Evolutionary conservation across 2,113 vertebrate genomes (phyloP), one percentile per base, ranked within the genome.

Genomic region (Aldabrachelys gigantea): DNA sequence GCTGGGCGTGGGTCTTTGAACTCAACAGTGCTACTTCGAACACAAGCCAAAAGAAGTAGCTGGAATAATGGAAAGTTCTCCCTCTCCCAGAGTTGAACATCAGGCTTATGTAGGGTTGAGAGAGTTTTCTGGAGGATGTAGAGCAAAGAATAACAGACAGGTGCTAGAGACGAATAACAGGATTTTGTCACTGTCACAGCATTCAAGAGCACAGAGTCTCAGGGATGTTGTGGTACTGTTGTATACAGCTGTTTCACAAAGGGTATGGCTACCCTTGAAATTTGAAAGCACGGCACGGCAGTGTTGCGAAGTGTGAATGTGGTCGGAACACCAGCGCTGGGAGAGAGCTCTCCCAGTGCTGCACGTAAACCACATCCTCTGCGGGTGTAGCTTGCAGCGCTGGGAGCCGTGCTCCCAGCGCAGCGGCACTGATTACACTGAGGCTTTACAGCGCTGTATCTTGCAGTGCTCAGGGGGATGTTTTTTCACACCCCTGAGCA

Each of bases 221-320:
- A n/a, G 16, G 3, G 41, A 13, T 87, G 21, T 35, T 38, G 0
- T 56, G 52, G 47, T 86, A 93, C 57, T 80, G 27, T 89, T n/a
- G 2, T 84, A 25, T 3, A 13, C 65, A 6, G 21, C 0, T 89
- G 41, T 84, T 52, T 44, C 19, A 8, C 0, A 4, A 41, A 41
- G 41, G 41, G 41, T 41, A 41, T 41, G 41, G 41, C 41, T 41
- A 41, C 41, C 41, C 41, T 41, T 41, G 41, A 41, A 41, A 41
- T 41, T 41, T 41, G 3, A 41, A 41, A 41, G 41, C 41, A 4
- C 41, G 3, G 41, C 41, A 41, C 41, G 41, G 41, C 41, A 41
- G 3, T 4, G 41, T 41, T 41, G 41, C 41, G 41, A 41, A 41
- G 41, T 41, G 41, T 41, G 41, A 41, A 41, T 4, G 41, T 41